These are phyloP conservation scores for Saccopteryx leptura DNA, from an alignment of 2,113 vertebrate genomes.

Conservation along the genomic window DNA sequence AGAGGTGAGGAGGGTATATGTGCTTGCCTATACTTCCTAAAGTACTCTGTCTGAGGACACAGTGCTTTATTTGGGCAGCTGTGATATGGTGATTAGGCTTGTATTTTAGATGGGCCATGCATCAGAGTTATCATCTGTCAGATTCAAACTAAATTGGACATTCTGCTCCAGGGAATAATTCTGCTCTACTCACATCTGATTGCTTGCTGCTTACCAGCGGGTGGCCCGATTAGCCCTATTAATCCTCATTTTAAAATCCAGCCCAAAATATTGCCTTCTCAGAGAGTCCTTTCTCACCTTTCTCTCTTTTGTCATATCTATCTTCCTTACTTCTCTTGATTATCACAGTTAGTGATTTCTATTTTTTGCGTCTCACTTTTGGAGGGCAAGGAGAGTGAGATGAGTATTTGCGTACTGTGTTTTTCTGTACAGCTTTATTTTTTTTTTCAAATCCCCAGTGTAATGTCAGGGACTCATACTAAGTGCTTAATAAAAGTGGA, in stretches of 20 bases:
- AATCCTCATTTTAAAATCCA: not conserved
- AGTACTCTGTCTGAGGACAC: not conserved
- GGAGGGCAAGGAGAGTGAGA: not conserved
- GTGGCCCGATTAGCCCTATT: not conserved
- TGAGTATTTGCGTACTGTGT: not conserved
- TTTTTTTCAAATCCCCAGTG: not conserved
- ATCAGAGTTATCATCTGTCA: not conserved
- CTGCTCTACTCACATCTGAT: not conserved
- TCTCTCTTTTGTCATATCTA: not conserved
- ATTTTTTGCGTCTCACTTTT: not conserved
- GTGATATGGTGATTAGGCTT: not conserved
- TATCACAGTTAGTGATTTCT: not conserved
- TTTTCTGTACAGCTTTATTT: not conserved
- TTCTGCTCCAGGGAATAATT: conserved; percentile 33
- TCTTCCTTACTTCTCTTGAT: not conserved
- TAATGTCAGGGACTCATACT: not conserved
- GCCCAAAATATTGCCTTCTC: not conserved
- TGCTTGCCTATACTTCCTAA: not conserved
- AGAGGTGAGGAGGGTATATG: too few species aligned
- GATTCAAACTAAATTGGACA: not conserved
- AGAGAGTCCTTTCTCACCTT: not conserved
- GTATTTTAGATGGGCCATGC: not conserved
- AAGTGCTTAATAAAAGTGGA: not conserved
- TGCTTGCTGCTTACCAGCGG: not conserved
- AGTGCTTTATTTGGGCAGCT: not conserved